Percentiles rank a stretch among this genome's conserved stretches.
Conservation (phyloP, 2,888 invertebrate genomes). For the Agrotis segetum region DNA sequence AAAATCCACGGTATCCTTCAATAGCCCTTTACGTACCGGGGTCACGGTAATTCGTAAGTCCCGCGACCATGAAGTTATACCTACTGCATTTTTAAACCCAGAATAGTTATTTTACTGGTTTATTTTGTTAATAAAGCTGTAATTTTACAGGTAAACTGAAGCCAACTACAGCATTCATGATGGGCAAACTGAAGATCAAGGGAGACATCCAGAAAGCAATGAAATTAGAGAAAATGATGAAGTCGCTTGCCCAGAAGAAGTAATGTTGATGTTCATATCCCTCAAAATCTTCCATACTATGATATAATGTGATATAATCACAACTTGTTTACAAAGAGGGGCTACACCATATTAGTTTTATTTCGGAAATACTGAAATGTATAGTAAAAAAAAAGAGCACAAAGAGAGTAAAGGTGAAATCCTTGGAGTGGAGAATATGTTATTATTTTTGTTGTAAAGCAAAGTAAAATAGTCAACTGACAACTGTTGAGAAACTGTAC, state of each 20-base stretch:
- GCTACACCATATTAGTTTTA: constrained; percentile 28
- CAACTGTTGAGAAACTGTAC: constrained; percentile 23
- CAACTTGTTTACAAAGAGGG: constrained; percentile 22
- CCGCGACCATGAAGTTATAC: too few species aligned
- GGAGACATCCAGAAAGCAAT: constrained; percentile 98
- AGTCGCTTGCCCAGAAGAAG: constrained; percentile 93
- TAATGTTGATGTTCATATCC: constrained; percentile 63
- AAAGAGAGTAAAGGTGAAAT: constrained; percentile 22
- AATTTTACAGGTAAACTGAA: constrained; percentile 94
- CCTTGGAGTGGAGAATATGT: constrained; percentile 21
- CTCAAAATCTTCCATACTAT: constrained; percentile 18
- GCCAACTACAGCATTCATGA: constrained; percentile 98
- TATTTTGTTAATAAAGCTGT: not conserved
- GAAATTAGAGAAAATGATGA: constrained; percentile 98
- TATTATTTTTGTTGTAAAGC: constrained; percentile 21
- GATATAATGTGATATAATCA: constrained; percentile 46
- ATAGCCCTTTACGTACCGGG: too few species aligned
- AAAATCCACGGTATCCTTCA: too few species aligned
- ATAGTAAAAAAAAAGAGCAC: constrained; percentile 35
- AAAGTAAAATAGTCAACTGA: constrained; percentile 14
- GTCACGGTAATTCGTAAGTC: too few species aligned
- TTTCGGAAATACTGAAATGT: constrained; percentile 24
- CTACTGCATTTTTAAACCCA: not conserved
- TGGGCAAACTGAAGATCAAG: constrained; percentile 97
- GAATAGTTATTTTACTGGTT: not conserved